Evolutionary conservation across 2,113 vertebrate genomes (phyloP), one percentile per base, ranked within the genome.

Genomic region (Zapus hudsonius): DNA sequence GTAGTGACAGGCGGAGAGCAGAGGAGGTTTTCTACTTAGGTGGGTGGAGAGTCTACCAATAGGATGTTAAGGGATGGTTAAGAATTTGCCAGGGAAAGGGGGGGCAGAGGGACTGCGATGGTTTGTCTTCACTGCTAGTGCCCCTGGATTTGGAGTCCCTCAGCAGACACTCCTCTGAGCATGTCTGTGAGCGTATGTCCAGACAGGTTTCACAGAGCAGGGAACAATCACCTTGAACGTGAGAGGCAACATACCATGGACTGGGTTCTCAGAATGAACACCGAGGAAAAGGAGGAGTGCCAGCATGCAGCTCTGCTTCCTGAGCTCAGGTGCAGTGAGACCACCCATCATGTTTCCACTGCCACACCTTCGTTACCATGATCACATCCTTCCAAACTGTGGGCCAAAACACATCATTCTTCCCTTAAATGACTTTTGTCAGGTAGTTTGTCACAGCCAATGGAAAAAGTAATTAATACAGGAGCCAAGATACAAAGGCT

Each of bases 11-110:
- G 5, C 17, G 59, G 23, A 19, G 29, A 22, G 7, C 27, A 23
- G 57, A 78, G 59, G 16, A 33, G 20, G 74, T 82, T 87, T 59
- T 91, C 73, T 63, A 22, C 23, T n/a, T 72, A 3, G 36, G 86
- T 20, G 2, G 19, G 17, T 29, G n/a, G 19, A 67, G 22, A 29
- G 4, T 36, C 61, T 57, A 73, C 27, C 40, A 33, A 22, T 3
- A 59, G 27, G 8, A 33, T 33, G 38, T 91, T 86, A 74, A 80
- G 67, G 11, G 23, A 29, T 16, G 64, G 33, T 44, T 78, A 72
- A 78, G 84, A 88, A 74, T 38, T 92, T 78, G 15, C 70, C 33
- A 74, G 40, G 59, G 9, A 84, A 63, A 84, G 82, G 74, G 33
- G 29, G 23, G n/a, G 36, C 12, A 73, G 57, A 79, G 8, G 22